Evolutionary conservation across 2,797 vertebrate species (phyloP).

Genomic region (Arnoldichthys spilopterus): DNA sequence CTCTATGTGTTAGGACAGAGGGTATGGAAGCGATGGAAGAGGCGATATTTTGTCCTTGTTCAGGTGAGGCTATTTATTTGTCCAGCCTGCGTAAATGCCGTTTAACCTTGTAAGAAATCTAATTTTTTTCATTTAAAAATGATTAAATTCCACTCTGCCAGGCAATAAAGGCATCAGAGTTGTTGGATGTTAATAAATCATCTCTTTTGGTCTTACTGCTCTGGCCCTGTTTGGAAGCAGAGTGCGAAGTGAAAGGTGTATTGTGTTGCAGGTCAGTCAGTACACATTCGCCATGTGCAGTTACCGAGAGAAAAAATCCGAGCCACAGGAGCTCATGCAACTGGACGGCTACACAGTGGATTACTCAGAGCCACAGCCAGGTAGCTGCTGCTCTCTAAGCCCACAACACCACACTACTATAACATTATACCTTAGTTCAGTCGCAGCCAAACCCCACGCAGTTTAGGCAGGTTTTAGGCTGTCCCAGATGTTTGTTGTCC

Average conservation of each 20-base stretch:
- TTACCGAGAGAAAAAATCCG: constrained; percentile 96
- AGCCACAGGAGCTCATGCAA: constrained; percentile 97
- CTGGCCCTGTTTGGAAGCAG: background rate
- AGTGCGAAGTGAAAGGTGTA: background rate
- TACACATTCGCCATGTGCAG: constrained; percentile 99
- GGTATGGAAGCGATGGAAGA: constrained; percentile 98
- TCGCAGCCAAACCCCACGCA: background rate
- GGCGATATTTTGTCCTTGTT: constrained; percentile 94
- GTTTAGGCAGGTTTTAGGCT: background rate
- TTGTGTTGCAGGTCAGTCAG: constrained; percentile 89
- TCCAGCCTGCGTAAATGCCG: background rate
- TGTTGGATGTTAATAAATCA: background rate
- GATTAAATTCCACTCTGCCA: background rate
- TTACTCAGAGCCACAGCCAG: constrained; percentile 92
- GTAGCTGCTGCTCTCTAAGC: constrained; percentile 62
- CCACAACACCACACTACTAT: background rate
- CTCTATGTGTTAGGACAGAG: constrained; percentile 91
- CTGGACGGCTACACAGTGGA: constrained; percentile 97
- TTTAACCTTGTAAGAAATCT: background rate
- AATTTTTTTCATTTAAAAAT: background rate
- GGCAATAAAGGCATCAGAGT: background rate
- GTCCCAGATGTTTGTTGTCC: background rate
- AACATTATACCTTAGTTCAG: background rate
- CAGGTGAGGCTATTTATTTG: constrained; percentile 75
- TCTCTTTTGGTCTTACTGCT: background rate